These are phyloP conservation scores for Plumapathes pennacea DNA, from an alignment of 92 coral and sea anemone genomes.

Conservation along the genomic window DNA sequence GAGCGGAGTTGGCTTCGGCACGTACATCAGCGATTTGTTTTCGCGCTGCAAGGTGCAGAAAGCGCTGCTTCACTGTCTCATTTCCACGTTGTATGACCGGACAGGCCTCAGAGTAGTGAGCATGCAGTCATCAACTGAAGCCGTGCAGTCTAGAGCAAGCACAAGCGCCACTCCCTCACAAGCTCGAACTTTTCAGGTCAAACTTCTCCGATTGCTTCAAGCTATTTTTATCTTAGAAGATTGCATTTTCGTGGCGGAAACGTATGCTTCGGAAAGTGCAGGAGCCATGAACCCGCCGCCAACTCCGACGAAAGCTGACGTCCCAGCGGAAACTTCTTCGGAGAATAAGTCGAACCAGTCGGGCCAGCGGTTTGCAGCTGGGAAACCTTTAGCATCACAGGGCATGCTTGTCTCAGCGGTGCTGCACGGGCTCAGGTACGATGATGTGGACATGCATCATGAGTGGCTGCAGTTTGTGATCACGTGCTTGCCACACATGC, in stretches of 20 bases:
- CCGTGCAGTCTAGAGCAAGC: conserved; percentile 17
- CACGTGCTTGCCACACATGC: conserved; percentile 93
- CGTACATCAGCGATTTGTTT: conserved; percentile 88
- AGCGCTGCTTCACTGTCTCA: conserved; percentile 90
- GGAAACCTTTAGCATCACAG: conserved; percentile 77
- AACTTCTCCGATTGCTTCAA: conserved; percentile 81
- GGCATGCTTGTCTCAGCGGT: conserved; percentile 88
- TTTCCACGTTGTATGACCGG: conserved; percentile 69
- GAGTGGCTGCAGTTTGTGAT: conserved; percentile 95
- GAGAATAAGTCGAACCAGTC: conserved; percentile 49
- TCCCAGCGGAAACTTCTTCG: conserved; percentile 32
- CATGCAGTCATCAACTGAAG: conserved; percentile 3
- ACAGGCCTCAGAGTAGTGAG: conserved; percentile 48
- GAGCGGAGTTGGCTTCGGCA: conserved; percentile 91
- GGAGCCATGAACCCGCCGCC: conserved; percentile 33
- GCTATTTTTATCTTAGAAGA: conserved; percentile 85
- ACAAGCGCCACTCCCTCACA: conserved; percentile 39
- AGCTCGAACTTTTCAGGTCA: conserved; percentile 62
- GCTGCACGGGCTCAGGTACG: conserved; percentile 77
- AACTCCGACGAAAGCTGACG: conserved; percentile 62
- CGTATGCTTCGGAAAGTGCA: conserved; percentile 53
- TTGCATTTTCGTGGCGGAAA: conserved; percentile 58
- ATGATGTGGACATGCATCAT: conserved; percentile 77
- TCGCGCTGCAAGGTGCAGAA: conserved; percentile 97
- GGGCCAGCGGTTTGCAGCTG: conserved; percentile 75